phyloP scores from a whole-genome alignment of 1,140 invertebrate genomes.

The Tetragnatha versicolor region DNA sequence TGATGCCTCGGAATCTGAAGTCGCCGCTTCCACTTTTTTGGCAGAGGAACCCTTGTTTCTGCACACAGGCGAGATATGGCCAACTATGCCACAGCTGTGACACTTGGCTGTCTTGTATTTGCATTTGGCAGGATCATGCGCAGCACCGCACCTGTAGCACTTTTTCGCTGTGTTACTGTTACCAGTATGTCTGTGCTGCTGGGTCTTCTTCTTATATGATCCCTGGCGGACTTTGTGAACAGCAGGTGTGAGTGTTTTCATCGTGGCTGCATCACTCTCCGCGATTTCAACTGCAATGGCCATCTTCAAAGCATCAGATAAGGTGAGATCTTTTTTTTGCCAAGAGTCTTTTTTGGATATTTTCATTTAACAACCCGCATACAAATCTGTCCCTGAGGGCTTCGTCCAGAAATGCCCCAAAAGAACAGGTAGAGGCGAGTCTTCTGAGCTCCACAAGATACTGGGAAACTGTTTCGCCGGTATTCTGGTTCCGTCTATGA shows the following conservation, averaged over 20 bases:
- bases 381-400: neutral
- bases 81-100: neutral
- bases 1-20: neutral
- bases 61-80: too few species aligned
- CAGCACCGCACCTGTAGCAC: neutral
- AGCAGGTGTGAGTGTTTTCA: neutral
- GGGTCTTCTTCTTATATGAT: neutral
- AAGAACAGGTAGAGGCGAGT: neutral
- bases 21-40: neutral
- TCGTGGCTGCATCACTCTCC: neutral
- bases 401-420: conserved; percentile 5
- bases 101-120: neutral
- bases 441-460: neutral
- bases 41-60: neutral
- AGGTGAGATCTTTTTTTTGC: neutral
- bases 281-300: neutral
- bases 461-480: neutral
- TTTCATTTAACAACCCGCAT: neutral
- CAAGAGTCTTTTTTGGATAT: too few species aligned
- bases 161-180: neutral
- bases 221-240: neutral
- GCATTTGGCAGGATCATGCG: neutral
- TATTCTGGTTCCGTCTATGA: neutral
- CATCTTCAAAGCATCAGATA: neutral
- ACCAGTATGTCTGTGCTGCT: neutral